phyloP scores from a whole-genome alignment of 2,113 vertebrate species.

The Xenus cinereus region DNA sequence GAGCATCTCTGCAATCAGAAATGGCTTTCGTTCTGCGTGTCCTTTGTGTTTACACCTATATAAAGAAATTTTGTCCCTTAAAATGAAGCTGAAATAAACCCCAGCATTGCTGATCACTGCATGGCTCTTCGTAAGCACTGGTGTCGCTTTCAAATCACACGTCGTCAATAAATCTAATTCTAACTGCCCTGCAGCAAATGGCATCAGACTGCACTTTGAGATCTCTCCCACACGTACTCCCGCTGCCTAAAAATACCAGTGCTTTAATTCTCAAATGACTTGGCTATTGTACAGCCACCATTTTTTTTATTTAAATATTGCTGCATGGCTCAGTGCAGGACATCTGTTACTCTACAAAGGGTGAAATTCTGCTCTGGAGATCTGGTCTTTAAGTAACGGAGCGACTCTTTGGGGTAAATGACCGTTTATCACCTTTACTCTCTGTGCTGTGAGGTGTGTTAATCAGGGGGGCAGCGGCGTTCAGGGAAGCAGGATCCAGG shows the following conservation, averaged over 20 bases:
- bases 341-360: neutral
- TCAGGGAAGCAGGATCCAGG: neutral
- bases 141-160: conserved; percentile 10
- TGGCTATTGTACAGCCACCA: conserved; percentile 5
- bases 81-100: neutral
- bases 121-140: neutral
- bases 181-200: conserved; percentile 45
- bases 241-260: conserved; percentile 24
- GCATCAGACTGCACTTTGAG: conserved; percentile 24
- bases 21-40: neutral
- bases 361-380: neutral
- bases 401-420: neutral
- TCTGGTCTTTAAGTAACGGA: neutral
- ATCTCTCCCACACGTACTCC: conserved; percentile 40
- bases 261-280: conserved; percentile 8
- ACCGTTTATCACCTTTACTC: neutral
- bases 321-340: neutral
- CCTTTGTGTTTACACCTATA: neutral
- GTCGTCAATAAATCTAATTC: neutral
- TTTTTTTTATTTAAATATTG: neutral
- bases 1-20: neutral
- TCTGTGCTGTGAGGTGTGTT: fast-evolving
- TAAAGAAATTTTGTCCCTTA: neutral
- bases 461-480: fast-evolving
- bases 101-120: neutral